Evolutionary conservation across 2,888 invertebrate species (phyloP).

Genomic region (Danaus chrysippus): DNA sequence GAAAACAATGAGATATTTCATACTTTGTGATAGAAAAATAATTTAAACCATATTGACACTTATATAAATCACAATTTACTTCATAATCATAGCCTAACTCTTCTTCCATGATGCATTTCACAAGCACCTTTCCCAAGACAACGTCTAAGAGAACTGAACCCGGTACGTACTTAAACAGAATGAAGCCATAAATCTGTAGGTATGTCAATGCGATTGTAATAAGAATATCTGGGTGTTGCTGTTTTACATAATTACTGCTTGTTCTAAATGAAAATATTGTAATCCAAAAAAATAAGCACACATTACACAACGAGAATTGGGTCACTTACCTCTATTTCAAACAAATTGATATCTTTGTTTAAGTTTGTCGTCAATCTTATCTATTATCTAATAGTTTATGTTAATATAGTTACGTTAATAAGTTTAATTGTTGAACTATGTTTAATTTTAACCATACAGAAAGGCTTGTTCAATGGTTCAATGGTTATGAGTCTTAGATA

Average conservation of each 20-base stretch:
- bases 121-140: slow-evolving; percentile 1
- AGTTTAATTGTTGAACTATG: too few species aligned
- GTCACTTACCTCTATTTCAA: too few species aligned
- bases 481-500: too few species aligned
- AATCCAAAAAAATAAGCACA: neutral
- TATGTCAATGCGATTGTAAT: slow-evolving; percentile 17
- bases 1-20: neutral
- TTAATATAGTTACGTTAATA: too few species aligned
- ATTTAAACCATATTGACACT: neutral
- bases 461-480: too few species aligned
- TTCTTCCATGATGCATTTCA: slow-evolving; percentile 4
- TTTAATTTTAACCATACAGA: too few species aligned
- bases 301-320: neutral
- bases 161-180: slow-evolving; percentile 12
- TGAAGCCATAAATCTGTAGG: slow-evolving; percentile 19
- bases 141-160: slow-evolving; percentile 6
- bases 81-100: slow-evolving; percentile 1
- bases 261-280: slow-evolving; percentile 7
- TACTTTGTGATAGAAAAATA: neutral
- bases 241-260: slow-evolving; percentile 12
- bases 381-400: too few species aligned
- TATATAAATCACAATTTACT: neutral
- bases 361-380: too few species aligned
- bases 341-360: too few species aligned
- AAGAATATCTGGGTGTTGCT: slow-evolving; percentile 14